Percentiles rank a stretch among this genome's conserved stretches.
Conservation (phyloP, 2,888 invertebrate species). For the Lasioglossum calceatum region DNA sequence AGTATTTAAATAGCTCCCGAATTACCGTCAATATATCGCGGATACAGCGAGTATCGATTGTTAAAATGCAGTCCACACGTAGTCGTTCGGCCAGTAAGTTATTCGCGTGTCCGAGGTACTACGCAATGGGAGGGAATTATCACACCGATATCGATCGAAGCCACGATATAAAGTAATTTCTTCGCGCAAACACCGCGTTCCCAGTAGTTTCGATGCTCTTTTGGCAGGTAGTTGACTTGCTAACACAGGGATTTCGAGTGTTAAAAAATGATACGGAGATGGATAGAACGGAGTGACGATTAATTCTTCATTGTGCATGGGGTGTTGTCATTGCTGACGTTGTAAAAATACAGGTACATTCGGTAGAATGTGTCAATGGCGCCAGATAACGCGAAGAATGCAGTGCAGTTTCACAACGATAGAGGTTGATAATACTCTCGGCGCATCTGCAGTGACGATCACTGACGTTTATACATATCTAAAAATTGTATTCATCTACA, state of each 20-base stretch:
- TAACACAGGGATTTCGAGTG: not conserved
- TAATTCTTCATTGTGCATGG: not conserved
- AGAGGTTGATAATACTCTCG: not conserved
- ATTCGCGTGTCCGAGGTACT: constrained; percentile 23
- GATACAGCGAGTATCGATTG: not conserved
- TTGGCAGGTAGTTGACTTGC: constrained; percentile 36
- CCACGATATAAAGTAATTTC: not conserved
- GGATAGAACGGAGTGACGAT: not conserved
- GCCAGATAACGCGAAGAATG: not conserved
- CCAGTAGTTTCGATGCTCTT: not conserved
- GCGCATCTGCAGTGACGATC: not conserved
- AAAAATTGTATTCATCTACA: too few relatives aligned
- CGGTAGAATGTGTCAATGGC: not conserved
- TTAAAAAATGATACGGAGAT: constrained; percentile 4
- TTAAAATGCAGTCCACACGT: constrained; percentile 7
- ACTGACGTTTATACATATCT: not conserved
- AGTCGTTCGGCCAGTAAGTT: not conserved
- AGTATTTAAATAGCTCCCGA: not conserved
- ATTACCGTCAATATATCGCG: constrained; percentile 15
- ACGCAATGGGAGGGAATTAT: constrained; percentile 43
- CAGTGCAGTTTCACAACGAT: not conserved
- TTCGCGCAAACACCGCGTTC: not conserved
- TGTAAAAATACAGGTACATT: not conserved
- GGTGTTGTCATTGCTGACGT: not conserved
- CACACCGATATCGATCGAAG: constrained; percentile 37